Evolutionary conservation across 2,888 invertebrate species (phyloP).

Genomic region (Clunio marinus): DNA sequence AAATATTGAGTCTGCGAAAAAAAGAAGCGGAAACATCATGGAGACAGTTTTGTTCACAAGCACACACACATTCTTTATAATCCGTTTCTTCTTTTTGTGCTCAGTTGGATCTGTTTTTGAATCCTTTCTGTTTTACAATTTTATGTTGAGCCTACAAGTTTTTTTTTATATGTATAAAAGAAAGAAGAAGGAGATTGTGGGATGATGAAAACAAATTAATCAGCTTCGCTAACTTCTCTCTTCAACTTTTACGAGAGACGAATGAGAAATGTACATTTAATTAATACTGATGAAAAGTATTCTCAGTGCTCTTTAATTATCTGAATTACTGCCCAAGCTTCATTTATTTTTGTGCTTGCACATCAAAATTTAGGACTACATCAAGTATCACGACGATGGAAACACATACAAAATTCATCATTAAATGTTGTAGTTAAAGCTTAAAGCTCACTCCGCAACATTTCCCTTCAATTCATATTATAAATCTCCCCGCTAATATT

Average conservation of each 20-base stretch:
- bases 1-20: too few relatives aligned
- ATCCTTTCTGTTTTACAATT: too few relatives aligned
- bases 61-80: not conserved
- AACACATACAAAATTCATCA: too few relatives aligned
- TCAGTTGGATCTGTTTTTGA: too few relatives aligned
- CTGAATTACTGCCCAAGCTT: not conserved
- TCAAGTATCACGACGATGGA: too few relatives aligned
- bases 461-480: not conserved
- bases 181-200: not conserved
- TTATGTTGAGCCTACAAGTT: too few relatives aligned
- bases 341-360: too few relatives aligned
- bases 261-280: slow-evolving; percentile 1
- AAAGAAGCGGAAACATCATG: not conserved
- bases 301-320: not conserved
- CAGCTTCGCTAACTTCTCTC: not conserved
- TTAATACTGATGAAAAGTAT: not conserved
- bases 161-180: too few relatives aligned
- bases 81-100: too few relatives aligned
- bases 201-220: not conserved
- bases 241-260: not conserved
- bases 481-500: not conserved
- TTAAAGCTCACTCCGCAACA: too few relatives aligned
- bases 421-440: too few relatives aligned
- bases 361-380: too few relatives aligned
- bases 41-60: not conserved